Evolutionary conservation across 2,888 invertebrate species (phyloP), one percentile per base, ranked within the genome.

Genomic region (Netelia fuscicornis): DNA sequence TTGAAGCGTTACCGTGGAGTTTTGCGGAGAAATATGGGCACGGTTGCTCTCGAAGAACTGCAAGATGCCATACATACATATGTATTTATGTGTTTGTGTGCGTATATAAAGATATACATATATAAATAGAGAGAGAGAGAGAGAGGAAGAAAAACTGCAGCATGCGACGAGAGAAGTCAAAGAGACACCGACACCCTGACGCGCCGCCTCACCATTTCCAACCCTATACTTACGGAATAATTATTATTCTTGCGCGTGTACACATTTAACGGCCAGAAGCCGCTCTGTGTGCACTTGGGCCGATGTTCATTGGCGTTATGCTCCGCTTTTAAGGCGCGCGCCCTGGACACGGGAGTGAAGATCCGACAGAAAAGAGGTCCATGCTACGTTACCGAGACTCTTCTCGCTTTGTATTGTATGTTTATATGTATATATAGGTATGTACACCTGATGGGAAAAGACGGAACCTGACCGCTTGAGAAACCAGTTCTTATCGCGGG

Each of bases 161-260:
- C 30, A 74, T 20, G 48, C 52, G 65, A 78, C 70, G 72, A 42
- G 44, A 64, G 37, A 62, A 83, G 86, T 90, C 90, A 89, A 91
- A 91, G 91, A 90, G 91, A 90, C 87, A 88, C 90, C 90, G 91
- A 84, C 87, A 70, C 88, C 78, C 86, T 78, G 87, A 84, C 83
- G 85, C 81, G 84, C 87, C 84, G 86, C 85, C 82, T 85, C 56
- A 56, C 84, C 88, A 85, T 87, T 89, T 85, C 82, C 85, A 87
- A 85, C 86, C 86, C 88, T 89, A 84, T 89, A 89, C 87, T 90
- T 88, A 89, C 76, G 88, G 84, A 90, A 91, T 89, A 88, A 91
- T 90, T 90, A 90, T 89, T 90, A 89, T 90, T 89, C 89, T 88
- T 89, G 88, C 87, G 88, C 86, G 85, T 88, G 86, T 89, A 88